Conservation (phyloP, 2,888 invertebrate species). For the Spodoptera picta region DNA sequence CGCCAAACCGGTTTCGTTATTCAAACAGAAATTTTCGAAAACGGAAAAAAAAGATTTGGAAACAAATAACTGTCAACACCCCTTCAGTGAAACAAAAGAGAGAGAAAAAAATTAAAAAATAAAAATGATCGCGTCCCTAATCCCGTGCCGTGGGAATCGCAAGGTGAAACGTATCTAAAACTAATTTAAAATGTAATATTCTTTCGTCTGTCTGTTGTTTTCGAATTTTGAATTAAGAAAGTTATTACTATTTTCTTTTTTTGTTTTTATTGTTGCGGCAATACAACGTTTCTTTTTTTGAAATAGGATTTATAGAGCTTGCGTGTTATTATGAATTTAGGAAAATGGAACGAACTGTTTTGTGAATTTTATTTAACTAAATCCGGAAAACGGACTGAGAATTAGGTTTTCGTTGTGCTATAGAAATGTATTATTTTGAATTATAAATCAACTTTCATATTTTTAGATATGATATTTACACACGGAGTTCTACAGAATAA, state of each 20-base stretch:
- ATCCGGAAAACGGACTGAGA: not conserved
- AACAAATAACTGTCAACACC: constrained; percentile 89
- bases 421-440: not conserved
- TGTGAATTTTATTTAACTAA: not conserved
- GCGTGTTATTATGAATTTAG: constrained; percentile 15
- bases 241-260: constrained; percentile 60
- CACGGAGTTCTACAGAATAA: constrained; percentile 1
- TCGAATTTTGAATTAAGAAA: constrained; percentile 67
- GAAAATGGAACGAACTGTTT: constrained; percentile 15
- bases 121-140: constrained; percentile 73
- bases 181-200: constrained; percentile 88
- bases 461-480: constrained; percentile 16
- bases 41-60: constrained; percentile 85
- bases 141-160: constrained; percentile 87
- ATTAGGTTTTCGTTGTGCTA: no score
- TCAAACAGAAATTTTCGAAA: constrained; percentile 76
- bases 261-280: constrained; percentile 23
- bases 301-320: constrained; percentile 13
- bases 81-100: constrained; percentile 85
- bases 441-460: constrained; percentile 3
- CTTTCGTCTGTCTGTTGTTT: constrained; percentile 79
- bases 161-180: constrained; percentile 86
- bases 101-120: constrained; percentile 80
- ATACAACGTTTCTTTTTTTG: constrained; percentile 18
- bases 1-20: constrained; percentile 83